Conservation (phyloP, 2,888 invertebrate genomes). For the Diachrysia chrysitis region DNA sequence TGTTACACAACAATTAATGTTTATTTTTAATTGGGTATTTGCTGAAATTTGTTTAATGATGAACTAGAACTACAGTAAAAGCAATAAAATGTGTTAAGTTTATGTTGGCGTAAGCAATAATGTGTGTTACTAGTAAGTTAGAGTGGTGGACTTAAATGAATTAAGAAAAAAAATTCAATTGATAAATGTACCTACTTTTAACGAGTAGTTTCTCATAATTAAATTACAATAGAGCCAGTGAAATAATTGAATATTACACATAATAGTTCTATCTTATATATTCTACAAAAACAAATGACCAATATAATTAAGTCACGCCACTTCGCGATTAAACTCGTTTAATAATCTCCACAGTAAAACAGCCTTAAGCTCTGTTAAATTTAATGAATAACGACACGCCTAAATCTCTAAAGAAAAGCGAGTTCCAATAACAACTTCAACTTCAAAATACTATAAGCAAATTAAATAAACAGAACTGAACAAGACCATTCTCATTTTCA, state of each 20-base stretch:
- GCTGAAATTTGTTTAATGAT: too few relatives aligned
- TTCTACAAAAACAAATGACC: background rate
- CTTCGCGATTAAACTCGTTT: slow-evolving; percentile 4
- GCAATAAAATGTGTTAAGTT: too few relatives aligned
- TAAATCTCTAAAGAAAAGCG: slow-evolving; percentile 26
- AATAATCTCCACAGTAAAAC: slow-evolving; percentile 4
- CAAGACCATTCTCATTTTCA: slow-evolving; percentile 73
- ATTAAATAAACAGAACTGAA: slow-evolving; percentile 63
- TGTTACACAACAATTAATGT: slow-evolving; percentile 19
- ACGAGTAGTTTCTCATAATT: too few relatives aligned
- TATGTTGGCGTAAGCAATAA: too few relatives aligned
- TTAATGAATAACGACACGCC: slow-evolving; percentile 14
- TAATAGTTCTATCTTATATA: background rate
- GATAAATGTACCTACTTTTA: too few relatives aligned
- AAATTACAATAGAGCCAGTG: too few relatives aligned
- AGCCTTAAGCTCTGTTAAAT: slow-evolving; percentile 2
- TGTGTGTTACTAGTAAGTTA: too few relatives aligned
- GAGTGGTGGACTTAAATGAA: too few relatives aligned
- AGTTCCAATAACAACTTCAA: slow-evolving; percentile 42
- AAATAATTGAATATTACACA: too few relatives aligned
- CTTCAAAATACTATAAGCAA: slow-evolving; percentile 56
- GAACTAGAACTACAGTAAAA: too few relatives aligned
- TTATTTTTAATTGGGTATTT: slow-evolving; percentile 19
- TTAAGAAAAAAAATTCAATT: too few relatives aligned
- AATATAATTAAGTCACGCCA: background rate